Evolutionary conservation across 2,113 vertebrate genomes (phyloP).

Genomic region (Camelus dromedarius): DNA sequence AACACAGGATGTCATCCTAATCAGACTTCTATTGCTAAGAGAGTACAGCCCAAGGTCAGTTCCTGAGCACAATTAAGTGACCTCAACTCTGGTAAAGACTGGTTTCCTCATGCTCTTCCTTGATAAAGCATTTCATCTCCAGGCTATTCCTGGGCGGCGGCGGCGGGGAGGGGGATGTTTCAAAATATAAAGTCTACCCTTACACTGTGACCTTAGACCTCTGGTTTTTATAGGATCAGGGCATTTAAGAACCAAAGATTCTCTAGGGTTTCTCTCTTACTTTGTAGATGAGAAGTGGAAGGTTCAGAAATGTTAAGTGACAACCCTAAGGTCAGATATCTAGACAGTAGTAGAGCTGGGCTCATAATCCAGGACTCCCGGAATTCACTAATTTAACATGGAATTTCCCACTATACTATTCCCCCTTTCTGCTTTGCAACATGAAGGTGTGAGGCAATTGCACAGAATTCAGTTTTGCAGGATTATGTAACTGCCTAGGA

Average conservation of each 20-base stretch:
- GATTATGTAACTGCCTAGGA: background rate
- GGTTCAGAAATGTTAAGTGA: background rate
- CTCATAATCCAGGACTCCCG: background rate
- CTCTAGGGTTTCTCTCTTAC: background rate
- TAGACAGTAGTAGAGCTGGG: background rate
- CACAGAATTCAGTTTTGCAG: background rate
- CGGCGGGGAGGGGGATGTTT: background rate
- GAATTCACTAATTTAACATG: background rate
- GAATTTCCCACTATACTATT: background rate
- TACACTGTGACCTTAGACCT: background rate
- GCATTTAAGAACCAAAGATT: background rate
- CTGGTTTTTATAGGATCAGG: background rate
- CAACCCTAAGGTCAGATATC: background rate
- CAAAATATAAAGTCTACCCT: background rate
- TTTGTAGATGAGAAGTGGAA: background rate
- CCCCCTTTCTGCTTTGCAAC: background rate
- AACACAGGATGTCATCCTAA: background rate
- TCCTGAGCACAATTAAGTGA: background rate
- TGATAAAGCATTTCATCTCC: background rate
- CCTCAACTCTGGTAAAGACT: background rate
- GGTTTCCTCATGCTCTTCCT: background rate
- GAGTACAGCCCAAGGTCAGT: background rate
- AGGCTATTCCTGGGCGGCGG: background rate
- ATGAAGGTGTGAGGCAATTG: background rate
- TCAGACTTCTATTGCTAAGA: background rate